A percentile compares a stretch with the other conserved stretches of the same genome.
phyloP scores from a whole-genome alignment of 2,113 vertebrate species.

The Polypterus bichir region DNA sequence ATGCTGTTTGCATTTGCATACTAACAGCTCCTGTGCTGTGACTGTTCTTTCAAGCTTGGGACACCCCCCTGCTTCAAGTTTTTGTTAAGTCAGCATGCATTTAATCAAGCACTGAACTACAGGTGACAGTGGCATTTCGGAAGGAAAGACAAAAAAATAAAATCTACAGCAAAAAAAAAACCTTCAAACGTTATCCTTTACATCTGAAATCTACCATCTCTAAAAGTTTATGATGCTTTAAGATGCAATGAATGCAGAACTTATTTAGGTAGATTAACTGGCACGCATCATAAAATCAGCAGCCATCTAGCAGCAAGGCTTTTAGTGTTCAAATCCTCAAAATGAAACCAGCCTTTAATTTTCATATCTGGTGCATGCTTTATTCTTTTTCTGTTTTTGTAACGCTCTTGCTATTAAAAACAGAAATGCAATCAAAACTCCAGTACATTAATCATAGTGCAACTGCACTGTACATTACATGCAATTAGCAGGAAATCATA shows the following conservation, averaged over 20 bases:
- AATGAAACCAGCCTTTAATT: too few relatives aligned
- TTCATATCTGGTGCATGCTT: too few relatives aligned
- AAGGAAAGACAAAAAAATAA: too few relatives aligned
- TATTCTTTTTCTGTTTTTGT: too few relatives aligned
- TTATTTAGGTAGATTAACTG: background rate
- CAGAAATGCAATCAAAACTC: too few relatives aligned
- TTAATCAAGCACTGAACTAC: background rate
- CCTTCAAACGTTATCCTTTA: too few relatives aligned
- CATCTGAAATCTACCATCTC: background rate
- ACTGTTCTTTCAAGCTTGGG: background rate
- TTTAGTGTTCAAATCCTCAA: too few relatives aligned
- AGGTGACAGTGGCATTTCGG: background rate
- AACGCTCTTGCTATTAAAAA: too few relatives aligned
- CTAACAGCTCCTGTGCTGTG: background rate
- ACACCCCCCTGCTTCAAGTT: background rate
- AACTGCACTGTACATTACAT: too few relatives aligned
- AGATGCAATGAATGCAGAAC: background rate
- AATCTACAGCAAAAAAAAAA: too few relatives aligned
- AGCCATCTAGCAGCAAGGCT: background rate
- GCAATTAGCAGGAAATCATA: too few relatives aligned
- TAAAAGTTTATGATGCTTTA: background rate
- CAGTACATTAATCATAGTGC: too few relatives aligned
- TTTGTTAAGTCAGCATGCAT: background rate
- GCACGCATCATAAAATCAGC: background rate
- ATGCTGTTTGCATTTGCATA: background rate